Evolutionary conservation across 2,888 invertebrate species (phyloP).

Genomic region (Cryptophagus acutangulus): DNA sequence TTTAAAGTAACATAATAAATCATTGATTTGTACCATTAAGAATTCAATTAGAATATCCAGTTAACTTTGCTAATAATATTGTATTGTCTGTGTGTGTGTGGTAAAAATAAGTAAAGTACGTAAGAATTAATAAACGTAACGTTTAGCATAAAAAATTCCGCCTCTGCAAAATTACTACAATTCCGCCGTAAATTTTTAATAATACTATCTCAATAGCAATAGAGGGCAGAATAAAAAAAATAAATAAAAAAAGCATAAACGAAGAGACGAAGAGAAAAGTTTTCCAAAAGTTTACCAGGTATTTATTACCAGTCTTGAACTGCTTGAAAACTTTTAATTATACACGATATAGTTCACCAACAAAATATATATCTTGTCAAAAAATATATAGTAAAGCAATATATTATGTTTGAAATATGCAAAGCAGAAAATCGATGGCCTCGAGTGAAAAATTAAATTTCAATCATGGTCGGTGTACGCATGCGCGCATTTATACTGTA

Average conservation of each 20-base stretch:
- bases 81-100: too few species aligned
- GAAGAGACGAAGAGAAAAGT: constrained; percentile 12
- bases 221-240: too few species aligned
- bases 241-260: too few species aligned
- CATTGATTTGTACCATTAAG: too few species aligned
- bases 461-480: constrained; percentile 32
- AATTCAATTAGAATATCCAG: too few species aligned
- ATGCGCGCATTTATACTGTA: constrained; percentile 27
- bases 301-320: constrained; percentile 21
- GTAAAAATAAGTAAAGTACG: too few species aligned
- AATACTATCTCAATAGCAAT: too few species aligned
- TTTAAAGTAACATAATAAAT: too few species aligned
- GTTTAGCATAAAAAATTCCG: too few species aligned
- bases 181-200: constrained; percentile 25
- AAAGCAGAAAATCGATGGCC: constrained; percentile 34
- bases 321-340: constrained; percentile 31
- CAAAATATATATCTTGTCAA: constrained; percentile 29
- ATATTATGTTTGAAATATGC: constrained; percentile 32
- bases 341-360: constrained; percentile 23
- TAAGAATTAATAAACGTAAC: too few species aligned
- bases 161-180: constrained; percentile 28
- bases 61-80: too few species aligned
- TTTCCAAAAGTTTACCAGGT: constrained; percentile 20
- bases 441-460: constrained; percentile 38
- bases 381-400: constrained; percentile 28